Conservation (phyloP, 2,888 invertebrate species). For the Dolichopus griseipennis region DNA sequence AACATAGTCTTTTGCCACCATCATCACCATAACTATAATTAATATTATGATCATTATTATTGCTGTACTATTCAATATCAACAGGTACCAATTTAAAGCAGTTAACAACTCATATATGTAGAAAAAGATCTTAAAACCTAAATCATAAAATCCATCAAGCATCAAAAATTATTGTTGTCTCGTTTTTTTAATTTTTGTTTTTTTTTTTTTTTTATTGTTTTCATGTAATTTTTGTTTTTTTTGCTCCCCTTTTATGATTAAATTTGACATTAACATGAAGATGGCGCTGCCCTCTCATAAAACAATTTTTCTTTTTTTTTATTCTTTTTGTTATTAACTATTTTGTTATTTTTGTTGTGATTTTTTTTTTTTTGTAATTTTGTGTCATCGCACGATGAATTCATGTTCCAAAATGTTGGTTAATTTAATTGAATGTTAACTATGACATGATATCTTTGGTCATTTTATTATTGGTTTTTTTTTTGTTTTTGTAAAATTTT, state of each 20-base stretch:
- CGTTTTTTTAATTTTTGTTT: not conserved
- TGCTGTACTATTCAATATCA: not conserved
- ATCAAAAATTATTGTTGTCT: slow-evolving; percentile 6
- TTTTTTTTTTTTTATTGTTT: not conserved
- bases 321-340: no score
- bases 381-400: not conserved
- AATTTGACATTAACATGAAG: slow-evolving; percentile 6
- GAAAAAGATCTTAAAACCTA: not conserved
- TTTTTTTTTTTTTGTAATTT: no score
- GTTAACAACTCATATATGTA: not conserved
- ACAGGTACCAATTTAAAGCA: not conserved
- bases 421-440: slow-evolving; percentile 6
- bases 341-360: no score
- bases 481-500: no score
- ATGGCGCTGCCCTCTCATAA: not conserved
- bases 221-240: no score
- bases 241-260: not conserved
- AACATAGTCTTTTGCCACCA: not conserved
- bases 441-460: not conserved
- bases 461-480: not conserved
- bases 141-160: slow-evolving; percentile 6
- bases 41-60: not conserved
- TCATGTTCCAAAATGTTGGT: slow-evolving; percentile 1
- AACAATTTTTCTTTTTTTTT: not conserved
- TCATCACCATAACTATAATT: not conserved